These are phyloP conservation scores for Poeciliopsis retropinna DNA, from an alignment of 2,113 vertebrate species.

Conservation along the genomic window DNA sequence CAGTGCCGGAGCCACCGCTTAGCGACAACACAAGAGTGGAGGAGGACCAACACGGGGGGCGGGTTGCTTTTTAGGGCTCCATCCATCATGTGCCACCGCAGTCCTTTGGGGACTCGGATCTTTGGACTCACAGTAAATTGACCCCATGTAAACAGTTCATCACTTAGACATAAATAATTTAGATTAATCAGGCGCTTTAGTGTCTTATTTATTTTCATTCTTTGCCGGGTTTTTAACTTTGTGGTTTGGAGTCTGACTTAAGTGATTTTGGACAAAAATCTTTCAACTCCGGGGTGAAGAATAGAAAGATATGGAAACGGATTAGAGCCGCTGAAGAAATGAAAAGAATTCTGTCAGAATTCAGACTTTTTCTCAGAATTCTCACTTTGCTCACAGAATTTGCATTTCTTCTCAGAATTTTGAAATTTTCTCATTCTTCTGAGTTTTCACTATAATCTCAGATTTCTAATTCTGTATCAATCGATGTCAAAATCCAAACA, in stretches of 20 bases:
- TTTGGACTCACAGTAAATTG: slow-evolving; percentile 31
- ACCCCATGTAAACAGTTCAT: slow-evolving; percentile 25
- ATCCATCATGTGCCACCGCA: slow-evolving; percentile 73
- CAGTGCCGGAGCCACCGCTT: slow-evolving; percentile 69
- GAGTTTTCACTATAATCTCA: too few relatives aligned
- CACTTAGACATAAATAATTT: not conserved
- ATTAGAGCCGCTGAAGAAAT: too few relatives aligned
- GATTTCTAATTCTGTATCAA: too few relatives aligned
- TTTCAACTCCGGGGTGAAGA: not conserved
- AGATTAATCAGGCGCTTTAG: not conserved
- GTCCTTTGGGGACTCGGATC: slow-evolving; percentile 44
- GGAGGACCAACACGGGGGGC: slow-evolving; percentile 36
- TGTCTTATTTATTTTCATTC: not conserved
- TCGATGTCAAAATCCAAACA: too few relatives aligned
- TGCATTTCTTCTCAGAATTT: too few relatives aligned
- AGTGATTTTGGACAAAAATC: not conserved
- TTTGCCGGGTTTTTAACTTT: not conserved
- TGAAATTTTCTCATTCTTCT: too few relatives aligned
- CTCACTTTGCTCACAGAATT: too few relatives aligned
- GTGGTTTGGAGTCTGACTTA: not conserved
- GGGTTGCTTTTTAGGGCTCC: slow-evolving; percentile 36
- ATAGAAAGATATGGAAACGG: too few relatives aligned
- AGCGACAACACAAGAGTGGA: slow-evolving; percentile 69
- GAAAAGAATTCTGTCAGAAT: too few relatives aligned
- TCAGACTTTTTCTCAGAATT: too few relatives aligned